These are phyloP conservation scores for Struthio camelus DNA, from an alignment of 2,113 vertebrate genomes.

Conservation along the genomic window DNA sequence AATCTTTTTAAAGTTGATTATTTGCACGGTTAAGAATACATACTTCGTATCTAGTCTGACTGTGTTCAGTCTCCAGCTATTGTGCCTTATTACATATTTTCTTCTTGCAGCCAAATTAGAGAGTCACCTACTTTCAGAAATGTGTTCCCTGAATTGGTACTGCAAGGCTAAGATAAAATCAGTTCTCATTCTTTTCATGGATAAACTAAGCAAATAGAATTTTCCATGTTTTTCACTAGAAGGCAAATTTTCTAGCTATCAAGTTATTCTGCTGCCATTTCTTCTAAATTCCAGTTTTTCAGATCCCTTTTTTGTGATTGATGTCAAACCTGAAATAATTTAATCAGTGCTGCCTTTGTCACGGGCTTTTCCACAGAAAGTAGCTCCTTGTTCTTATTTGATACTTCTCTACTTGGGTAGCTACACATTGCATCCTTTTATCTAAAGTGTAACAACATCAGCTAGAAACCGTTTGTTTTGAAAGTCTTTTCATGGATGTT, in stretches of 20 bases:
- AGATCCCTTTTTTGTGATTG: not conserved
- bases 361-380: not conserved
- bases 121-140: not conserved
- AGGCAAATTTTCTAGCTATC: not conserved
- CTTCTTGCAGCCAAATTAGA: not conserved
- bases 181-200: not conserved
- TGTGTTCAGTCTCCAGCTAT: not conserved
- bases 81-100: not conserved
- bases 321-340: not conserved
- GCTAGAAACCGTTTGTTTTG: not conserved
- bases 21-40: not conserved
- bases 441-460: not conserved
- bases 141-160: not conserved
- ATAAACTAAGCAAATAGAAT: not conserved
- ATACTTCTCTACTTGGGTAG: not conserved
- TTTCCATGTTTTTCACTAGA: not conserved
- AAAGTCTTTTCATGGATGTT: not conserved
- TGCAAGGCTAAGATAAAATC: not conserved
- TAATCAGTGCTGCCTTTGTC: not conserved
- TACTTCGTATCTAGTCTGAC: not conserved
- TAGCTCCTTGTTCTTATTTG: not conserved
- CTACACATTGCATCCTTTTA: not conserved
- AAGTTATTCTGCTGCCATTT: not conserved
- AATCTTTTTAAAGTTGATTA: not conserved
- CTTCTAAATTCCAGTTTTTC: not conserved